Conservation (phyloP, 2,888 invertebrate species). For the Dryococelus australis region DNA sequence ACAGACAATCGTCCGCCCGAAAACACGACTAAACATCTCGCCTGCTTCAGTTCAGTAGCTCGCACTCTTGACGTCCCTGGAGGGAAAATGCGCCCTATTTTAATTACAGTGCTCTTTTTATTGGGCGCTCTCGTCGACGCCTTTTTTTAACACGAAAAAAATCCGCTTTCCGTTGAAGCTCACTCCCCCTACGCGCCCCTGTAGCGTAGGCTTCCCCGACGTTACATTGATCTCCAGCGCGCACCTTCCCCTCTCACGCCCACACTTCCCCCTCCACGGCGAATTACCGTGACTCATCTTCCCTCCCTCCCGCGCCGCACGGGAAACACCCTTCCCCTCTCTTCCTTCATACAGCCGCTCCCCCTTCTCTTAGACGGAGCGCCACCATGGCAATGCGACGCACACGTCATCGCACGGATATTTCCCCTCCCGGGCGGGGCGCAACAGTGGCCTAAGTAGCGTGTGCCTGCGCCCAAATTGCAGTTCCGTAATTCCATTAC, state of each 20-base stretch:
- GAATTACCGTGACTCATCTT: neutral
- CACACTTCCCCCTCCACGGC: neutral
- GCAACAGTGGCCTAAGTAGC: neutral
- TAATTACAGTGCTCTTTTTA: neutral
- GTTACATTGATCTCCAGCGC: neutral
- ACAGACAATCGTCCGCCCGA: neutral
- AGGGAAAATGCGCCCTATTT: neutral
- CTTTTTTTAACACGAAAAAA: neutral
- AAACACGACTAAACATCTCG: neutral
- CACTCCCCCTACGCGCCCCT: neutral
- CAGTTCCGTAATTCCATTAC: neutral
- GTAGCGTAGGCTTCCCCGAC: neutral
- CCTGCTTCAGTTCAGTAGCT: neutral
- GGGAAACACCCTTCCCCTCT: constrained; percentile 2
- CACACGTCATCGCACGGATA: neutral
- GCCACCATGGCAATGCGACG: constrained; percentile 1
- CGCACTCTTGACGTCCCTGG: neutral
- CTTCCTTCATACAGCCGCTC: neutral
- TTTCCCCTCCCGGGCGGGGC: neutral
- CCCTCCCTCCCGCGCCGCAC: neutral
- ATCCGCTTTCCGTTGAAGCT: neutral
- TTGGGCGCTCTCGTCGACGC: neutral
- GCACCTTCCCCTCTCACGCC: neutral
- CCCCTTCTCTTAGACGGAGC: too few relatives aligned
- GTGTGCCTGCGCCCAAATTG: neutral